Evolutionary conservation across 2,888 invertebrate species (phyloP).

Genomic region (Apamea crenata): DNA sequence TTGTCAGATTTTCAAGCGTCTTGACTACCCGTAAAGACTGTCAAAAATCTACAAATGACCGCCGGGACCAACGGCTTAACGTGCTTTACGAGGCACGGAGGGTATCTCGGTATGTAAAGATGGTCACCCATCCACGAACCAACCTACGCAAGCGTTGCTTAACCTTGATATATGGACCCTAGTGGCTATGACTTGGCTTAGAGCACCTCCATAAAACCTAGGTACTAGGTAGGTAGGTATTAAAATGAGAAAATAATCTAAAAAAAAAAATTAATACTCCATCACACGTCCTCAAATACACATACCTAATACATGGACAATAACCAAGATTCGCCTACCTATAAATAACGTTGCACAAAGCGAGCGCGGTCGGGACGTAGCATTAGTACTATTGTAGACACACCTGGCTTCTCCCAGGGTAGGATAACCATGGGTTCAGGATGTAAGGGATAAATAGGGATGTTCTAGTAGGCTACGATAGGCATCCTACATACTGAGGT

Average conservation of each 20-base stretch:
- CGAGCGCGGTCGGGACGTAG: conserved; percentile 64
- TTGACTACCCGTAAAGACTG: neutral
- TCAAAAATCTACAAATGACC: neutral
- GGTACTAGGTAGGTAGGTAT: neutral
- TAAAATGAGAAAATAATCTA: too few species aligned
- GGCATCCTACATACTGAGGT: too few species aligned
- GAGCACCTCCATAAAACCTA: neutral
- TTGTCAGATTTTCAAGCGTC: neutral
- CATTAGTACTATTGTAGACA: conserved; percentile 77
- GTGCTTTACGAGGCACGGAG: neutral
- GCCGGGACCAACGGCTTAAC: too few species aligned
- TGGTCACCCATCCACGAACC: neutral
- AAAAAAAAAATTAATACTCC: neutral
- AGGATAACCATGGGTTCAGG: conserved; percentile 53
- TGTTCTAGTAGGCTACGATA: neutral
- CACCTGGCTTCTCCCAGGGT: conserved; percentile 82
- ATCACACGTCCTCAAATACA: conserved; percentile 8
- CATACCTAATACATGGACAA: conserved; percentile 10
- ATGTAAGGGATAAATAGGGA: neutral
- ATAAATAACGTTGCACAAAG: conserved; percentile 56
- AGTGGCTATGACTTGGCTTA: neutral
- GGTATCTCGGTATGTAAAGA: neutral
- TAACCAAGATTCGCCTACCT: conserved; percentile 36
- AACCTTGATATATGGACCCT: neutral
- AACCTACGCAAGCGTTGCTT: neutral